Base-by-base conservation (phyloP, 2,888 invertebrate genomes). In the Tetragonula carbonaria region DNA sequence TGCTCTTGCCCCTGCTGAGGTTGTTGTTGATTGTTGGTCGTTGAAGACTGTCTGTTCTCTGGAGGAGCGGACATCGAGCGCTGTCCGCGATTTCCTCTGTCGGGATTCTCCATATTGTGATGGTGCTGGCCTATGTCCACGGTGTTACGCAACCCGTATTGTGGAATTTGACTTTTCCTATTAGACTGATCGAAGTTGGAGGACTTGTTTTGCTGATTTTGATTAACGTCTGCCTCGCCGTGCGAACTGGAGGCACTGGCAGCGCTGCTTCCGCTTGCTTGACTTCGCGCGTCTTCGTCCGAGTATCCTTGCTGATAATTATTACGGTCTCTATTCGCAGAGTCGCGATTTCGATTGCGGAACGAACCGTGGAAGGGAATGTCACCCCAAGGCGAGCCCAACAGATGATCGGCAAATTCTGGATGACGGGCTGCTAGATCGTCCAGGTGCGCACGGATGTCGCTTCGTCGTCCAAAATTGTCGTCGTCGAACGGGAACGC, bases 1-100 rank as follows among this genome's bases (percentile, higher is more conserved):
- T 94, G 91, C 23, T 94, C 93, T 1, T 95, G 94, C 62, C 33
- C 33, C 33, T 93, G 70, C 16, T 86, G 72, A 57, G 62, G 85
- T 21, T 68, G 68, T 28, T 86, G 77, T 45, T 89, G 57, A 62
- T 77, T 74, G 2, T 45, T 45, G 45, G 45, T 45, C 45, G 11
- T 45, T 45, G 67, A 33, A 72, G 93, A 94, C 66, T 94, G 94
- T 57, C 95, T 94, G 88, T 95, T 95, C 93, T 96, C 96, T 76
- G 97, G 97, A 53, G 98, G 98, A 51, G 97, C 97, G 88, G 98
- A 98, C 96, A 97, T 97, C 75, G 97, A 97, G 92, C 98, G 95
- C 89, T 97, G 96, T 79, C 95, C 96, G 87, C 97, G 95, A 80
- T 94, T 94, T 14, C 91, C 92, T 87, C 96, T 96, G 91, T 95